These are phyloP conservation scores for Hylaea fasciaria DNA, from an alignment of 2,888 invertebrate genomes.

Conservation along the genomic window DNA sequence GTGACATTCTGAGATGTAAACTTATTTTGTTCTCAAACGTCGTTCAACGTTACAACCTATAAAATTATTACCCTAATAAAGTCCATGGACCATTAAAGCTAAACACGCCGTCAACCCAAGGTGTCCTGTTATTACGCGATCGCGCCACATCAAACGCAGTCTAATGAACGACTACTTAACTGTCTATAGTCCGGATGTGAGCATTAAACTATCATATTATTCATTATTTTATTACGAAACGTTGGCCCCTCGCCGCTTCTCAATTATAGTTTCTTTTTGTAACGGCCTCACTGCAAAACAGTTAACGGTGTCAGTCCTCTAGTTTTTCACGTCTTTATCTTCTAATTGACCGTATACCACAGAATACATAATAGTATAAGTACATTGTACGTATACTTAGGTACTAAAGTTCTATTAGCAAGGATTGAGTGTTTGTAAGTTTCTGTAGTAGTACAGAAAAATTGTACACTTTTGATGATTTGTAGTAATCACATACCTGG, in stretches of 20 bases:
- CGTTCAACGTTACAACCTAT: constrained; percentile 12
- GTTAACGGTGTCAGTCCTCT: background rate
- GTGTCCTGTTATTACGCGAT: constrained; percentile 60
- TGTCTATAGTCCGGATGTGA: constrained; percentile 65
- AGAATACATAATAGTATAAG: too few relatives aligned
- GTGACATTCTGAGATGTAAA: background rate
- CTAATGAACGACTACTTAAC: constrained; percentile 55
- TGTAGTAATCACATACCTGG: too few relatives aligned
- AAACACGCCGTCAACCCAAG: constrained; percentile 54
- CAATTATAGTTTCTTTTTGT: constrained; percentile 43
- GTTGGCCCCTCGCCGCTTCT: constrained; percentile 53
- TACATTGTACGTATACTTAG: too few relatives aligned
- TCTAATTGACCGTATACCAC: too few relatives aligned
- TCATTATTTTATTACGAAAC: constrained; percentile 71
- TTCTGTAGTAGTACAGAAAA: too few relatives aligned
- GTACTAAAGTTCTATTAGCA: too few relatives aligned
- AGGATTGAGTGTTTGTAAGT: too few relatives aligned
- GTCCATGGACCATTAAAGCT: constrained; percentile 42
- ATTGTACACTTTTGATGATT: too few relatives aligned
- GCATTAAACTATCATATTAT: constrained; percentile 77
- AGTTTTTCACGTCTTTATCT: background rate
- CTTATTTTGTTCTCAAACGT: constrained; percentile 11
- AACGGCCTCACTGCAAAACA: constrained; percentile 13
- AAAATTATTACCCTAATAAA: constrained; percentile 31
- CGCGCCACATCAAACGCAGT: constrained; percentile 64